Evolutionary conservation across 2,797 vertebrate genomes (phyloP).

Genomic region (Leucoraja ocellata): DNA sequence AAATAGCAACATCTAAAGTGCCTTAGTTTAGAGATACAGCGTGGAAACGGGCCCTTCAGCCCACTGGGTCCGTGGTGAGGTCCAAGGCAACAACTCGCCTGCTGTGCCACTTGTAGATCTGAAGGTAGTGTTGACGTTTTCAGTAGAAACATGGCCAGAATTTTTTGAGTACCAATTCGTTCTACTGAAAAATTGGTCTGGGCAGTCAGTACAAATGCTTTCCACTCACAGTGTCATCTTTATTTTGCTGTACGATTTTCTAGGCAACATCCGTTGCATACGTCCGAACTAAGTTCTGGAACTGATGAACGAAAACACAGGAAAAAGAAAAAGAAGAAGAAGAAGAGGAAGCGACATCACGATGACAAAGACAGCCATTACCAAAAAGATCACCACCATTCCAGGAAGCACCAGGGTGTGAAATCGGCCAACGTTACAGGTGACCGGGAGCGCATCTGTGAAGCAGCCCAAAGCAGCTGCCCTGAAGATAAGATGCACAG

Average conservation of each 20-base stretch:
- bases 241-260: constrained; percentile 31
- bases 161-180: background rate
- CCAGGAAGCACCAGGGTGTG: constrained; percentile 42
- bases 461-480: constrained; percentile 42
- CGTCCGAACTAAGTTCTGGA: constrained; percentile 56
- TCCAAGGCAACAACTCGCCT: too few relatives aligned
- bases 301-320: constrained; percentile 62
- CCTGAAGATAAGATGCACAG: constrained; percentile 46
- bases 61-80: too few relatives aligned
- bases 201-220: background rate
- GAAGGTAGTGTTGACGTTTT: background rate
- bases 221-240: background rate
- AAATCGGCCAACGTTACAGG: constrained; percentile 18
- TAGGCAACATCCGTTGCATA: constrained; percentile 61
- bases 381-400: constrained; percentile 30
- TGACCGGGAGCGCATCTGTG: constrained; percentile 41
- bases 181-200: background rate
- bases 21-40: too few relatives aligned
- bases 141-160: background rate
- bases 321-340: constrained; percentile 75
- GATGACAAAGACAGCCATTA: constrained; percentile 50
- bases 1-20: background rate
- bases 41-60: too few relatives aligned
- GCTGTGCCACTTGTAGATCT: background rate
- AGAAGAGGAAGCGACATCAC: constrained; percentile 51